phyloP scores from a whole-genome alignment of 2,888 invertebrate species.

The Cybosia mesomella region DNA sequence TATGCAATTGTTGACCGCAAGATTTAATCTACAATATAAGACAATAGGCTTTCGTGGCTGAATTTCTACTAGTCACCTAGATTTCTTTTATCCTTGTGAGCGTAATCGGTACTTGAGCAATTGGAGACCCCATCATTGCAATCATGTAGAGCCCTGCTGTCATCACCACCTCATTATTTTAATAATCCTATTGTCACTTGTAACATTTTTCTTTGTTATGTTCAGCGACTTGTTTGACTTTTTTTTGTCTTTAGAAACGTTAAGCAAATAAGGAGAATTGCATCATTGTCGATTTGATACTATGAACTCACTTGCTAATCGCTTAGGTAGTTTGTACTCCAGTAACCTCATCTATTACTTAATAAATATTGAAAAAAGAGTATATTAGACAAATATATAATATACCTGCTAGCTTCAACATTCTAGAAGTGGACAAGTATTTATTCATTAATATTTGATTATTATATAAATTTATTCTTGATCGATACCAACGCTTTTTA shows the following conservation, averaged over 20 bases:
- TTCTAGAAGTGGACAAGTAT: neutral
- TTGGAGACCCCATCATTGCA: neutral
- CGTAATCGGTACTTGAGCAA: too few species aligned
- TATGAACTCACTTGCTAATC: constrained; percentile 29
- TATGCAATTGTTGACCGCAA: too few species aligned
- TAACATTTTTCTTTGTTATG: constrained; percentile 6
- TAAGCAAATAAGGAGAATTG: constrained; percentile 29
- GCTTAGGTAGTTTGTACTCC: constrained; percentile 11
- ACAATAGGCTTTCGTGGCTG: too few species aligned
- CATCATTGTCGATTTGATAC: constrained; percentile 38
- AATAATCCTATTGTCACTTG: neutral
- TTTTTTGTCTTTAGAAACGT: constrained; percentile 14
- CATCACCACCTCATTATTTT: neutral
- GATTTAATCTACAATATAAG: too few species aligned
- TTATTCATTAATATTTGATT: neutral
- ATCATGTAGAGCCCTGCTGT: neutral
- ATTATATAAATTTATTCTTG: neutral
- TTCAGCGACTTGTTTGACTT: constrained; percentile 16
- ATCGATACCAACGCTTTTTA: neutral
- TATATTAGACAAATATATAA: neutral
- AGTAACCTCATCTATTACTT: constrained; percentile 27
- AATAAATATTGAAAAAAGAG: constrained; percentile 1
- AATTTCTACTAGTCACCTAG: too few species aligned
- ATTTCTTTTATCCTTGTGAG: too few species aligned
- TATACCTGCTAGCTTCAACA: neutral